A percentile compares a stretch with the other conserved stretches of the same genome.
phyloP scores from a whole-genome alignment of 2,797 vertebrate genomes.

The Sphenopsis melanotis region DNA sequence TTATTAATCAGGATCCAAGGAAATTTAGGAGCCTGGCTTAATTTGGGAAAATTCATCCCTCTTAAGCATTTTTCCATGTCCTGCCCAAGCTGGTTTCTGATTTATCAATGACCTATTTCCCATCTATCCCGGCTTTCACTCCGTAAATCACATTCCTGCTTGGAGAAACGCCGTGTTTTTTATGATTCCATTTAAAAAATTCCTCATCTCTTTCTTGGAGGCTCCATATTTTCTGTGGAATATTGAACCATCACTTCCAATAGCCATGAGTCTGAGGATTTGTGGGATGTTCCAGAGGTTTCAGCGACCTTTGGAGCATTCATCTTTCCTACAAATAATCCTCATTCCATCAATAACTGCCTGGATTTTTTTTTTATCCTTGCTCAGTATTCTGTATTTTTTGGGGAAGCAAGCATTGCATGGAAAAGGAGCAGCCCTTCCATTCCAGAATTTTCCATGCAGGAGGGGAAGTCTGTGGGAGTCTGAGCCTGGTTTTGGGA shows the following conservation, averaged over 20 bases:
- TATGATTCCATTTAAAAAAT: background rate
- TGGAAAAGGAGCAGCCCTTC: background rate
- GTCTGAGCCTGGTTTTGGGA: background rate
- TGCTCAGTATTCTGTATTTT: too few relatives aligned
- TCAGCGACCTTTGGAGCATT: background rate
- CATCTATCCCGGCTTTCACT: background rate
- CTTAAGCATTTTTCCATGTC: slow-evolving; percentile 49
- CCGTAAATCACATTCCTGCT: slow-evolving; percentile 11
- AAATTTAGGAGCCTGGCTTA: background rate
- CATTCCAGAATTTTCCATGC: background rate
- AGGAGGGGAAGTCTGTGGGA: background rate
- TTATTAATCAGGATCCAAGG: background rate
- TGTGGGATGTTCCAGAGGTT: background rate
- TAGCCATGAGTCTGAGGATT: background rate
- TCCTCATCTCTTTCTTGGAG: background rate
- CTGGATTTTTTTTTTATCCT: too few relatives aligned
- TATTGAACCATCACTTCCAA: background rate
- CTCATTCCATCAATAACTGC: background rate
- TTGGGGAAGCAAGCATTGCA: background rate
- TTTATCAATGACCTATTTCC: slow-evolving; percentile 18
- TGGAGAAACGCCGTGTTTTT: background rate
- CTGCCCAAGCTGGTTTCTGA: slow-evolving; percentile 4
- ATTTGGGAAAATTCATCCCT: background rate
- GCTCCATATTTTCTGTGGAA: background rate
- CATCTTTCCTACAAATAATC: background rate